Base-by-base conservation (phyloP, 2,888 invertebrate species). In the Craniophora ligustri region DNA sequence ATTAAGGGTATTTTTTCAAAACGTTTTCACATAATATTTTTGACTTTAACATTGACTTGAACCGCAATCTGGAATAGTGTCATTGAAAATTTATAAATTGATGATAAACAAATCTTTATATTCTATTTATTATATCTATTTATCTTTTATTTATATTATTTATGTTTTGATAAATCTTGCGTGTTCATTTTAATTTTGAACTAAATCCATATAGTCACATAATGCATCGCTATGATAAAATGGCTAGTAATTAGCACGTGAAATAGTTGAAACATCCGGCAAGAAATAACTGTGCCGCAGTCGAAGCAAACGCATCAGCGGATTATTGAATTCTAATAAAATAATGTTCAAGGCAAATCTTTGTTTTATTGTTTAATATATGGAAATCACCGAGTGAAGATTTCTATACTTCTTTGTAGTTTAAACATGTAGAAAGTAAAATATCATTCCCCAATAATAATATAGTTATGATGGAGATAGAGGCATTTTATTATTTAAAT, bases 181-280 rank as follows among this genome's bases (percentile, higher is more conserved):
- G n/a, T n/a, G n/a, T n/a, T n/a, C n/a, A n/a, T n/a, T n/a, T 48
- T 31, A 38, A 54, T 28, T 15, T 32, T 18, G 8, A 28, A 28
- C 15, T n/a, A 38, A n/a, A 51, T 15, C 51, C 13, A 16, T 42
- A 53, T 50, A 8, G 49, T 55, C 42, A 45, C 31, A 46, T 36
- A 61, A 55, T 58, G 50, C 41, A 62, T 53, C 18, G 53, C 48
- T 62, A 38, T 51, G 49, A 66, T 67, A 69, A 74, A 71, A 77
- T 65, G 5, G 30, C 47, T 18, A 60, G 65, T 56, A 75, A 78
- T 71, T 75, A 70, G 75, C 59, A 67, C 77, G 60, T 75, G 76
- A 71, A 76, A 75, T 68, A 67, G 67, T 59, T 71, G 57, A 77
- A 76, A 76, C 72, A 70, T 79, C 78, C 79, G 79, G 66, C 41